These are phyloP conservation scores for Scaptodrosophila lebanonensis DNA, from an alignment of 1,140 invertebrate species.

Conservation along the genomic window DNA sequence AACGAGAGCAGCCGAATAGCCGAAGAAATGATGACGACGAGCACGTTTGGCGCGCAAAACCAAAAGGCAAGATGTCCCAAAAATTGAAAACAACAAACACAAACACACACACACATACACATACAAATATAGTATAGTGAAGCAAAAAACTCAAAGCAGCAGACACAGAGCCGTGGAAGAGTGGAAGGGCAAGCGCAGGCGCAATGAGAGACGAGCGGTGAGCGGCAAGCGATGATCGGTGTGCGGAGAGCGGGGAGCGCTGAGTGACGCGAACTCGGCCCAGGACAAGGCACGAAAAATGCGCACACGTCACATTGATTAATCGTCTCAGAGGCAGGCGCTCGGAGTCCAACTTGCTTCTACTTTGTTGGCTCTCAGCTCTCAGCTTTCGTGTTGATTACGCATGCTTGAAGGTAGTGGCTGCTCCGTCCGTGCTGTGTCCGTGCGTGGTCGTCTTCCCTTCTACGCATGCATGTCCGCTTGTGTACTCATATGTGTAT, in stretches of 20 bases:
- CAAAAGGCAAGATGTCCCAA: conserved; percentile 31
- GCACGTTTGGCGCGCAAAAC: conserved; percentile 45
- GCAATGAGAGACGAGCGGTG: no score
- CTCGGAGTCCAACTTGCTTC: conserved; percentile 6
- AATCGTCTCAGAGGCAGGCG: conserved; percentile 52
- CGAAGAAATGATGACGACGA: conserved; percentile 6
- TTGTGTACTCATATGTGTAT: no score
- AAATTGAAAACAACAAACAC: neutral
- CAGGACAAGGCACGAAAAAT: conserved; percentile 11
- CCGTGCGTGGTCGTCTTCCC: no score
- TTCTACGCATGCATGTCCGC: no score
- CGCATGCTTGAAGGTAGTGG: no score
- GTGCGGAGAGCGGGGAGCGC: no score
- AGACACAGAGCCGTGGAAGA: neutral
- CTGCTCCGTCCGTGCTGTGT: no score
- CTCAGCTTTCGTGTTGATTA: no score
- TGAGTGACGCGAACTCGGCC: no score
- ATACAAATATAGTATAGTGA: conserved; percentile 5
- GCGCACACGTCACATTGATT: conserved; percentile 65
- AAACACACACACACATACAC: conserved; percentile 1
- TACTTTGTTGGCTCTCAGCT: neutral
- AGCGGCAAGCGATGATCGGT: no score
- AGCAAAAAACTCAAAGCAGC: conserved; percentile 15
- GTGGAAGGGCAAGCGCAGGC: neutral
- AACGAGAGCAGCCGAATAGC: neutral